Base-by-base conservation (phyloP, 2,797 vertebrate species). In the Thunnus albacares region DNA sequence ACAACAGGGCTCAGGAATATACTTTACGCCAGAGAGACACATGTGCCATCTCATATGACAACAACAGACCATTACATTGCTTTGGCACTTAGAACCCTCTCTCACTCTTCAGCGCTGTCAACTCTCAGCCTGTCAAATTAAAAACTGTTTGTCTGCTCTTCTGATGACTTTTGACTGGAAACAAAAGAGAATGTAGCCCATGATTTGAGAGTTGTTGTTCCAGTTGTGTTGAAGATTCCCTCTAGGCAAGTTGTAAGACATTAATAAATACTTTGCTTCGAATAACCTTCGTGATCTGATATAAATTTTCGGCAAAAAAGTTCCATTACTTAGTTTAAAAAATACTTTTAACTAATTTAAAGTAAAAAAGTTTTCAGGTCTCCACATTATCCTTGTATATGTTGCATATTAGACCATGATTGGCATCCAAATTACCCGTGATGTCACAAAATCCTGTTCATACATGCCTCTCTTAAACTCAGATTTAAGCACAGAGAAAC, bases 1-100 rank as follows among this genome's bases (percentile, higher is more conserved):
- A 86, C 79, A 90, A 82, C 77, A 62, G 82, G 62, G 69, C 71
- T 85, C 71, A 81, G 80, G 68, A 83, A 87, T 83, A 79, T 56
- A 78, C 68, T 81, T 88, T 64, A 75, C 20, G 28, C 67, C 74
- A 55, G 51, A 67, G 73, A 84, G 79, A 81, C 88, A 82, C 84
- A 72, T 71, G 77, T 77, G 79, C 53, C 38, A 47, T 79, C 87
- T 89, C 79, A 64, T 55, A 83, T 75, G 85, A 82, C 78, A 87
- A 73, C 75, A 69, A 28, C 68, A 75, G 77, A 72, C 79, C 62
- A 87, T 88, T 80, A 84, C 75, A 71, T 68, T 56, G 76, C 76
- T 68, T 68, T 58, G 61, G 64, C 77, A 60, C 85, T 82, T 26
- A 41, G 8, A 81, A 79, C 22, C 64, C 58, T 72, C 28, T 56